Evolutionary conservation across 2,888 invertebrate genomes (phyloP), one percentile per base, ranked within the genome.

Genomic region (Acanthosepion esculentum): DNA sequence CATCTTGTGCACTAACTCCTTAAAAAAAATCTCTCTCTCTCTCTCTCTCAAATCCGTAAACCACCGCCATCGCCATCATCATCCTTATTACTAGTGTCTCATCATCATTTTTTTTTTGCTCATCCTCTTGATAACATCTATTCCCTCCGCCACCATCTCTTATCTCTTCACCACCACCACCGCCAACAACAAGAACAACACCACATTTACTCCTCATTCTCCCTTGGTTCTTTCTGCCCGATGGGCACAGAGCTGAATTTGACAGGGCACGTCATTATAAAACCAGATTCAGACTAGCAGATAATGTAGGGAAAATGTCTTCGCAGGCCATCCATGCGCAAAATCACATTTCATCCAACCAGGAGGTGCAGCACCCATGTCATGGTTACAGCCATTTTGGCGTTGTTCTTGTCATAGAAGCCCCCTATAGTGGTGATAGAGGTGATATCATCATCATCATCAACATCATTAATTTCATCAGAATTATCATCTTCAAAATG

Each of bases 261-360:
- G 92, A 92, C 92, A 92, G 92, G 92, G 26, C 48, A 48, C n/a
- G 41, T 92, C 92, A 92, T 92, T 92, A 92, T 92, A 48, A 92
- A 23, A 92, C 48, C 48, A 92, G 48, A 92, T 15, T 92, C 92
- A 92, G n/a, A 41, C 92, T 92, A 92, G 33, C 92, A 41, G 92
- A 92, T 92, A n/a, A 92, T 92, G 92, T 92, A 92, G 48, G 92
- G 48, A 41, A 92, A 92, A 92, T 92, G 92, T n/a, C 92, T 92
- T 41, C 23, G 26, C 48, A 18, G 41, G 48, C 48, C 33, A 92
- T 92, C 92, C 92, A 92, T 26, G 92, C 92, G 48, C 29, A 23
- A 92, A 92, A 92, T 92, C 92, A 92, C 92, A 92, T 92, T 92
- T 48, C 48, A 92, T 26, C 48, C 92, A n/a, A 48, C 7, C 92